Base-by-base conservation (phyloP, 2,888 invertebrate species). In the Sphecodes monilicornis region DNA sequence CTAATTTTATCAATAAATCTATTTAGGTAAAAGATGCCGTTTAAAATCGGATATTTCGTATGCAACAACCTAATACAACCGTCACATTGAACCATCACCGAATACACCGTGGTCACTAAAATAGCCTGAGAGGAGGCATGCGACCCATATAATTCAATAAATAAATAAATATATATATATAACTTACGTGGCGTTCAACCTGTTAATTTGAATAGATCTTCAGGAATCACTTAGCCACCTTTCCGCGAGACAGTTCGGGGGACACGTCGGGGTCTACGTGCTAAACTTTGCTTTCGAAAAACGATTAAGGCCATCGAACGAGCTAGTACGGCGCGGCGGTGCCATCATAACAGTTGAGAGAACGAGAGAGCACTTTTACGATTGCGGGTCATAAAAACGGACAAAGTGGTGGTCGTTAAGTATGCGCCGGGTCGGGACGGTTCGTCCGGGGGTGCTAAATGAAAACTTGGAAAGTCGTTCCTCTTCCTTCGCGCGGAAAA, bases 341-440 rank as follows among this genome's bases (percentile, higher is more conserved):
- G 79, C 84, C 79, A 70, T 78, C 85, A 79, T 86, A 85, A 79
- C 78, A 79, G 85, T 86, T 54, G 71, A 77, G 81, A 82, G 89
- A 87, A 90, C 89, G 89, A 91, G 60, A 60, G 60, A 60, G 84
- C 90, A 90, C 68, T 87, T 87, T 88, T 88, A 89, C 85, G 86
- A 82, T 76, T 70, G 60, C 70, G 46, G 80, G 79, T 90, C 91
- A 90, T 92, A 92, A 92, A 92, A 86, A 88, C 64, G 32, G 90
- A 89, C 91, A 92, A 68, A 92, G 92, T 90, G 91, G 90, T 90
- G 91, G 88, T 92, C 91, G 92, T 92, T 92, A 92, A 92, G 90
- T 85, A 91, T 89, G 85, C 91, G 88, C 90, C 89, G 84, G 88
- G 78, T 29, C 77, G 75, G 80, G 76, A 74, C 50, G 73, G 39